These are phyloP conservation scores for Darwinula stevensoni DNA, from an alignment of 2,888 invertebrate species.

Conservation along the genomic window DNA sequence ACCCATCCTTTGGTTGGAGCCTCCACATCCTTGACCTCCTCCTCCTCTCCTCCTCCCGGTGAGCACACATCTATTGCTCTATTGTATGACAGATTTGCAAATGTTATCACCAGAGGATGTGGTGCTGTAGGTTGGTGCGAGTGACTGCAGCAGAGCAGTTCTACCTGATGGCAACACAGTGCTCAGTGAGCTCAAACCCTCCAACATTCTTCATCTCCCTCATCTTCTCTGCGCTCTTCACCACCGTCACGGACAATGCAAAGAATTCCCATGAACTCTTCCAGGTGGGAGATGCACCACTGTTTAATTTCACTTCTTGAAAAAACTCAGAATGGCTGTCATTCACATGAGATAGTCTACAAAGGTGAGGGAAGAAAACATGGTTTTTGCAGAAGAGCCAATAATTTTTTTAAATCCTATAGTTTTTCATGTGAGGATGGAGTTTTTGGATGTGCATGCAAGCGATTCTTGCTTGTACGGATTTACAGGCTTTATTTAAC, in stretches of 20 bases:
- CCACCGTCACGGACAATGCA: slow-evolving; percentile 31
- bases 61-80: too few relatives aligned
- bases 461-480: too few relatives aligned
- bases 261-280: slow-evolving; percentile 47
- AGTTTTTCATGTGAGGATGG: too few relatives aligned
- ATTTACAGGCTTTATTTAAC: slow-evolving; percentile 10
- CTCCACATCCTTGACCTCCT: slow-evolving; percentile 68
- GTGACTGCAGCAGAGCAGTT: slow-evolving; percentile 55
- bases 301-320: slow-evolving; percentile 8
- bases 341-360: too few relatives aligned
- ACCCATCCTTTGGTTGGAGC: slow-evolving; percentile 56
- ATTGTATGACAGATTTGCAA: too few relatives aligned
- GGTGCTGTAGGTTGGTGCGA: slow-evolving; percentile 26
- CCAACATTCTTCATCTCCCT: slow-evolving; percentile 31
- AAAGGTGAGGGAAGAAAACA: too few relatives aligned
- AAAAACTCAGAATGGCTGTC: too few relatives aligned
- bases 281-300: slow-evolving; percentile 16
- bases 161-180: slow-evolving; percentile 49
- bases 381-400: too few relatives aligned
- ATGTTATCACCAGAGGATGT: too few relatives aligned
- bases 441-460: too few relatives aligned
- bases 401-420: too few relatives aligned
- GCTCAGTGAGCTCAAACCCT: slow-evolving; percentile 27
- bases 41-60: slow-evolving; percentile 32
- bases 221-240: slow-evolving; percentile 32